Evolutionary conservation across 2,888 invertebrate species (phyloP).

Genomic region (Pseudanteris insignis): DNA sequence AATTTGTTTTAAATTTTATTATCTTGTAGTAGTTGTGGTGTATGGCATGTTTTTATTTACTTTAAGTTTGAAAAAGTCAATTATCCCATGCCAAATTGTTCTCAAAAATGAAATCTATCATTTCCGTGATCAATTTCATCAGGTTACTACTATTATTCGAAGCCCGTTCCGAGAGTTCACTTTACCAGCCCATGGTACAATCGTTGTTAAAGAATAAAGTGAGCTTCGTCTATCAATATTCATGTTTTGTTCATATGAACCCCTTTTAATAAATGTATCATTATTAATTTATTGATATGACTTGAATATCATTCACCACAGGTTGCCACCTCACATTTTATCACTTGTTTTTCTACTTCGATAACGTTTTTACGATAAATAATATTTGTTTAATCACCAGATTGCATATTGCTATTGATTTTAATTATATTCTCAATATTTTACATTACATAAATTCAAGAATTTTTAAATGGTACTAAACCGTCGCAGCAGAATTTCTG

Average conservation of each 20-base stretch:
- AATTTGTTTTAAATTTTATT: too few species aligned
- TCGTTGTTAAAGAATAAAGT: constrained; percentile 62
- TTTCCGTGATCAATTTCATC: constrained; percentile 59
- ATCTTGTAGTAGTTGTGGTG: too few species aligned
- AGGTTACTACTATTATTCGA: constrained; percentile 65
- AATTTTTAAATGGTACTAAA: too few species aligned
- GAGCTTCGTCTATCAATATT: constrained; percentile 54
- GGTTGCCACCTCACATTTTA: constrained; percentile 5
- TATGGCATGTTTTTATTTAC: too few species aligned
- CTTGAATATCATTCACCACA: constrained; percentile 23
- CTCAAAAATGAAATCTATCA: constrained; percentile 32
- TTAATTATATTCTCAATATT: too few species aligned
- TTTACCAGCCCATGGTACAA: constrained; percentile 66
- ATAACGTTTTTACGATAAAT: constrained; percentile 17
- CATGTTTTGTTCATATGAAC: constrained; percentile 42
- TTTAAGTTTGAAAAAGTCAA: too few species aligned
- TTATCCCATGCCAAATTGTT: too few species aligned
- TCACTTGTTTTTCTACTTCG: constrained; percentile 8
- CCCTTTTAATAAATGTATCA: constrained; percentile 39
- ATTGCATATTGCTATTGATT: constrained; percentile 15
- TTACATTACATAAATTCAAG: too few species aligned
- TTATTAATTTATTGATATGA: constrained; percentile 33
- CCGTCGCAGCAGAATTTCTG: too few species aligned
- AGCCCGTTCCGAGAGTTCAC: constrained; percentile 65
- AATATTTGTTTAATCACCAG: constrained; percentile 1